Conservation (phyloP, 2,113 vertebrate genomes). For the Probosciger aterrimus region DNA sequence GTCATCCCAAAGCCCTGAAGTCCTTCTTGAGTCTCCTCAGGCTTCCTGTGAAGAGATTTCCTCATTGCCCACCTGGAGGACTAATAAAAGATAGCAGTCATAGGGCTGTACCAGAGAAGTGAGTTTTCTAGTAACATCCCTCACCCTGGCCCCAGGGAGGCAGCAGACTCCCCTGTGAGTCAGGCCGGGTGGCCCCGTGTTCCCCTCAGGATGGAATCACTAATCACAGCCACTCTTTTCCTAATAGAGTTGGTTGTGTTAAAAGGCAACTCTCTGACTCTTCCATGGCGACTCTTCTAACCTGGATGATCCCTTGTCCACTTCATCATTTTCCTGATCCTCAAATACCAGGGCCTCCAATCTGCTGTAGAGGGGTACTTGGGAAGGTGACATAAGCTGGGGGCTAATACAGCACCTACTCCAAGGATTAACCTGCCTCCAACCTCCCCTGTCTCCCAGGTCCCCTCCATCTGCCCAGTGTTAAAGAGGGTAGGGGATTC, state of each 20-base stretch:
- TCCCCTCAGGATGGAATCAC: not conserved
- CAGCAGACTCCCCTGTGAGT: not conserved
- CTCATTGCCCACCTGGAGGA: not conserved
- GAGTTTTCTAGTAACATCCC: not conserved
- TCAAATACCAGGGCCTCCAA: not conserved
- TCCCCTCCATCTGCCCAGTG: not conserved
- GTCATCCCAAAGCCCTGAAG: not conserved
- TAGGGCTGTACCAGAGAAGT: not conserved
- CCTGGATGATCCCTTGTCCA: not conserved
- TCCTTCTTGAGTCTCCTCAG: not conserved
- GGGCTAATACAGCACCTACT: not conserved
- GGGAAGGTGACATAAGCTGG: not conserved
- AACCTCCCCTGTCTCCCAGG: not conserved
- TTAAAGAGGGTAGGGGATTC: not conserved
- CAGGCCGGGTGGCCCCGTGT: not conserved
- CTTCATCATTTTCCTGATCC: not conserved
- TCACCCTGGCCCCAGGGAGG: not conserved
- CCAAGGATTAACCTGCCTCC: not conserved
- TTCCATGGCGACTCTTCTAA: not conserved
- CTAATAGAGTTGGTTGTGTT: not conserved
- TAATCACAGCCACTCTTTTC: not conserved
- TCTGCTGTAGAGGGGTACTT: not conserved
- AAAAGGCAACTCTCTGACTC: not conserved
- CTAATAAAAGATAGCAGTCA: not conserved
- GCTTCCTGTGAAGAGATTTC: not conserved